A percentile compares a stretch with the other conserved stretches of the same genome.
Conservation (phyloP, 2,113 vertebrate genomes). For the Ivindomyrus marchei region DNA sequence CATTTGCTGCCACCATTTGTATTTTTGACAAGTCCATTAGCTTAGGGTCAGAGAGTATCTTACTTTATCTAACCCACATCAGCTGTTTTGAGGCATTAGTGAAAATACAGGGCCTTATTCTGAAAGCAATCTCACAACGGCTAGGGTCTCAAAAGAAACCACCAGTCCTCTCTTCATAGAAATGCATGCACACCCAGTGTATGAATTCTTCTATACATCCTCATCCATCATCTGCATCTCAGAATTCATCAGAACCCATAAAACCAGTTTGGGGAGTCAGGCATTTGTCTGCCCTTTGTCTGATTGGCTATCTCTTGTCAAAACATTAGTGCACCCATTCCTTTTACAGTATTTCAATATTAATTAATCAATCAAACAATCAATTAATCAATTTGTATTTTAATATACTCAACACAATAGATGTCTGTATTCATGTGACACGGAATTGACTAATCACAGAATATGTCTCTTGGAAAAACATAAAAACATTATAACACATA, state of each 20-base stretch:
- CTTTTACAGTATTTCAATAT: background rate
- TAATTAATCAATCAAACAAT: no score
- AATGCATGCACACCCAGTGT: background rate
- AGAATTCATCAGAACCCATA: background rate
- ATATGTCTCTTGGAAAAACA: background rate
- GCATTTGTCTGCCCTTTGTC: background rate
- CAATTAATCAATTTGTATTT: background rate
- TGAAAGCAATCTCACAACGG: background rate
- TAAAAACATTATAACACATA: background rate
- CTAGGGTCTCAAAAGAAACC: background rate
- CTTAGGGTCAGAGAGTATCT: background rate
- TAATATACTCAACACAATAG: background rate
- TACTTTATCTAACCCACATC: background rate
- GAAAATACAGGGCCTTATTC: background rate
- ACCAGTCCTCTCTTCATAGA: background rate
- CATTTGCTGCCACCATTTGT: background rate
- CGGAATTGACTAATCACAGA: background rate
- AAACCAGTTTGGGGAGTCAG: background rate
- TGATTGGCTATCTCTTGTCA: background rate
- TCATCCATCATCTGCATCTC: constrained; percentile 9
- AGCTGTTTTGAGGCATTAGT: background rate
- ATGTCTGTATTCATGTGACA: background rate
- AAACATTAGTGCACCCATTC: background rate
- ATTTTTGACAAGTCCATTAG: background rate
- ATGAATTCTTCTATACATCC: background rate